A percentile compares a stretch with the other conserved stretches of the same genome.
Evolutionary conservation across 2,797 vertebrate genomes (phyloP).

Genomic region (Yasuhikotakia modesta): DNA sequence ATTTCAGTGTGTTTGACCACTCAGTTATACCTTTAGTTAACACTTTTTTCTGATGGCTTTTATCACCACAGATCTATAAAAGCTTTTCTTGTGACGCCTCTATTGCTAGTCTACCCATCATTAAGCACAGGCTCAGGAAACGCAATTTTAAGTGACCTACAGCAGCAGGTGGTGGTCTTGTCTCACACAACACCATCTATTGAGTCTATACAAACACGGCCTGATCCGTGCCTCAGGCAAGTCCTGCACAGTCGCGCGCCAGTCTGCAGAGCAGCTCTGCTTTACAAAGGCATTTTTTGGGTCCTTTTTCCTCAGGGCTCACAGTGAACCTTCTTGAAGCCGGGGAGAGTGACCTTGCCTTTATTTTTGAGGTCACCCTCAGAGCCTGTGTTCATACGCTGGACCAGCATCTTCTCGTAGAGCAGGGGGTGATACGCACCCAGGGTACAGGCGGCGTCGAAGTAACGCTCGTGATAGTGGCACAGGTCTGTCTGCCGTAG

Average conservation of each 20-base stretch:
- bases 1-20: constrained; percentile 39
- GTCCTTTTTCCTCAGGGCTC: constrained; percentile 65
- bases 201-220: constrained; percentile 18
- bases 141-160: constrained; percentile 61
- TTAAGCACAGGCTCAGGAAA: constrained; percentile 77
- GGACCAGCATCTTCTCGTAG: constrained; percentile 94
- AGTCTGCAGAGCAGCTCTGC: constrained; percentile 16
- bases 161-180: constrained; percentile 47
- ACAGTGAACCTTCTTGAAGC: constrained; percentile 86
- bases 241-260: background rate
- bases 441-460: constrained; percentile 91
- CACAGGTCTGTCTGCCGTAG: constrained; percentile 93
- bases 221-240: background rate
- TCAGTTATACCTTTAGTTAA: background rate
- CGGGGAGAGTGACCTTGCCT: constrained; percentile 90
- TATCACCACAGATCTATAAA: constrained; percentile 40
- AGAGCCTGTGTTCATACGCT: constrained; percentile 86
- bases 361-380: constrained; percentile 84
- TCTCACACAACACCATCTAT: constrained; percentile 30
- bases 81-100: constrained; percentile 39
- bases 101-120: constrained; percentile 76
- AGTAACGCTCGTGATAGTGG: constrained; percentile 97
- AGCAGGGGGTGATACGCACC: constrained; percentile 96
- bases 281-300: constrained; percentile 46
- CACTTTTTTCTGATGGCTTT: constrained; percentile 36